These are phyloP conservation scores for Flabesymbios commensalis DNA, from an alignment of 2,888 invertebrate genomes.

Conservation along the genomic window DNA sequence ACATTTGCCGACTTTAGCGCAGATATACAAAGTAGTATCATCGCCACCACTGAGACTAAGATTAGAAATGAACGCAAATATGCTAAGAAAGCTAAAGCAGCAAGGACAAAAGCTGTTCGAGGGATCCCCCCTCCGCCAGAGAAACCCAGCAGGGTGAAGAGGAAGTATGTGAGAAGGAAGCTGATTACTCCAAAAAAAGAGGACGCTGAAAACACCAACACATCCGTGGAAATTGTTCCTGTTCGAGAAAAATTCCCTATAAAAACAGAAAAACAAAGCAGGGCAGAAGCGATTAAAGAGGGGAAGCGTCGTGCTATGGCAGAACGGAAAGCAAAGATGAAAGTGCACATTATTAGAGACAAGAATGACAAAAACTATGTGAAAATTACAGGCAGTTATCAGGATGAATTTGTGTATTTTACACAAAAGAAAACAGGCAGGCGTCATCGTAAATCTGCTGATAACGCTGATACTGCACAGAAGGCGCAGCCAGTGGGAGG, in stretches of 20 bases:
- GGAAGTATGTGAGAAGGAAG: too few species aligned
- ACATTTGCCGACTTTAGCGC: conserved; percentile 37
- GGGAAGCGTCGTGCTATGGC: too few species aligned
- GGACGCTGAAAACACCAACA: too few species aligned
- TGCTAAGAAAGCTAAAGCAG: conserved; percentile 29
- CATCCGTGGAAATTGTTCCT: too few species aligned
- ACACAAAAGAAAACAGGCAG: conserved; percentile 53
- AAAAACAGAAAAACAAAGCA: too few species aligned
- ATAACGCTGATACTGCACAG: neutral
- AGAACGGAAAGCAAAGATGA: too few species aligned
- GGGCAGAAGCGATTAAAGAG: too few species aligned
- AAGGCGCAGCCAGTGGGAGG: conserved; percentile 8
- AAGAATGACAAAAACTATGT: conserved; percentile 39
- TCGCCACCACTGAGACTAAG: conserved; percentile 35
- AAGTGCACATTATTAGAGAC: too few species aligned
- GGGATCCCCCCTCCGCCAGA: neutral
- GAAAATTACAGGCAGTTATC: conserved; percentile 59
- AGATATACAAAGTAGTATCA: conserved; percentile 39
- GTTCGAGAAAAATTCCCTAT: too few species aligned
- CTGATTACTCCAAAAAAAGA: too few species aligned
- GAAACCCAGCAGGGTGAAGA: neutral
- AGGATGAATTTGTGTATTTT: conserved; percentile 61
- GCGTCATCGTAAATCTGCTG: conserved; percentile 36
- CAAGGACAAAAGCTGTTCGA: conserved; percentile 15
- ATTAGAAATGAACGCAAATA: conserved; percentile 24